phyloP scores from a whole-genome alignment of 2,888 invertebrate species.

The Andrena praecox region DNA sequence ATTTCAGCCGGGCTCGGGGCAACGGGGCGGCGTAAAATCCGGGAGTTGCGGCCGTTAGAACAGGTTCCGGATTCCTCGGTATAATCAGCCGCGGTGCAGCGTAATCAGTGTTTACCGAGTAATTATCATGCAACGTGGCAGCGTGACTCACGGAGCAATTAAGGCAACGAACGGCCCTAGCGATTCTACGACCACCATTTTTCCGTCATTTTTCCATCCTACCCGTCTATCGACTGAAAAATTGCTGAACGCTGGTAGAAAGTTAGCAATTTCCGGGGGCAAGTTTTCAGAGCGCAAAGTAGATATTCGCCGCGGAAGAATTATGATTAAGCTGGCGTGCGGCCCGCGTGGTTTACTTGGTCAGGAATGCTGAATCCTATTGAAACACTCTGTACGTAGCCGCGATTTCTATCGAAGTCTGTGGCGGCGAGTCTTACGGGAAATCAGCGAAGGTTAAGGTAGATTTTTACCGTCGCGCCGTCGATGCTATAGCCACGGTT shows the following conservation, averaged over 20 bases:
- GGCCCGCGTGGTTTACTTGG: too few relatives aligned
- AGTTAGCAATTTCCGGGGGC: neutral
- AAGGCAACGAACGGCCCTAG: constrained; percentile 55
- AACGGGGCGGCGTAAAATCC: constrained; percentile 53
- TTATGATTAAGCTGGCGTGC: too few relatives aligned
- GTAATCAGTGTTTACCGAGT: constrained; percentile 70
- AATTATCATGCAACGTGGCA: constrained; percentile 60
- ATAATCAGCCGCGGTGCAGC: constrained; percentile 62
- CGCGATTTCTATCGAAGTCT: neutral
- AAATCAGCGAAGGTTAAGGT: constrained; percentile 42
- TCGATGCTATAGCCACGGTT: neutral
- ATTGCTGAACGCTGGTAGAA: too few relatives aligned
- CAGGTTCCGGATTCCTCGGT: constrained; percentile 63
- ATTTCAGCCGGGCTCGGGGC: constrained; percentile 63
- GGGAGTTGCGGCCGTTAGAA: constrained; percentile 38
- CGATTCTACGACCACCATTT: neutral
- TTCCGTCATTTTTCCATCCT: neutral
- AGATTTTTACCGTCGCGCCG: constrained; percentile 14
- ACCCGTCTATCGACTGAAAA: neutral
- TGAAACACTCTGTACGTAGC: neutral
- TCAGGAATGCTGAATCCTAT: too few relatives aligned
- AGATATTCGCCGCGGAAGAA: too few relatives aligned
- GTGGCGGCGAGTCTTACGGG: constrained; percentile 27
- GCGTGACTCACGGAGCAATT: constrained; percentile 61
- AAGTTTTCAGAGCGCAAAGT: neutral